Evolutionary conservation across 2,888 invertebrate genomes (phyloP).

Genomic region (Biston stratarius): DNA sequence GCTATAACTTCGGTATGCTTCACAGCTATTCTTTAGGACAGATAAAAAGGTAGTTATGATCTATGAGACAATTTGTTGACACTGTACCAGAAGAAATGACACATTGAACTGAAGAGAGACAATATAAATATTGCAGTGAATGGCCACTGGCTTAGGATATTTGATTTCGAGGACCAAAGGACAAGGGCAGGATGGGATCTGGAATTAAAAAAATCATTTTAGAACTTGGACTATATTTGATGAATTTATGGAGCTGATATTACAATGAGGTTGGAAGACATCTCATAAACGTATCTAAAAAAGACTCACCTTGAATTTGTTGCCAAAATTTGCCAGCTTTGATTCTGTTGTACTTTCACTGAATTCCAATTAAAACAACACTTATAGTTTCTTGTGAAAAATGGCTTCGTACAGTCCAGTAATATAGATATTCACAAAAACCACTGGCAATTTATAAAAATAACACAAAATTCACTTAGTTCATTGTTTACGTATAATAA

Average conservation of each 20-base stretch:
- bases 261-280: neutral
- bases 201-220: constrained; percentile 9
- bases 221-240: neutral
- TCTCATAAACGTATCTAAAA: constrained; percentile 8
- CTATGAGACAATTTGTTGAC: no score
- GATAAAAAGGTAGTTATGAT: neutral
- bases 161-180: constrained; percentile 1
- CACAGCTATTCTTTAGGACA: neutral
- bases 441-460: neutral
- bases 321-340: constrained; percentile 34
- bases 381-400: constrained; percentile 1
- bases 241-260: no score
- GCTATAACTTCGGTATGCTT: neutral
- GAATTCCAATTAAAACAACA: constrained; percentile 13
- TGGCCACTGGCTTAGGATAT: no score
- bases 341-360: constrained; percentile 30
- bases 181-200: constrained; percentile 23
- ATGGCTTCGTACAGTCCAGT: neutral
- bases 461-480: constrained; percentile 17
- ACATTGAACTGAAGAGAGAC: no score
- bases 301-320: constrained; percentile 38
- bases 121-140: no score
- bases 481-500: constrained; percentile 1
- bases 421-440: constrained; percentile 7
- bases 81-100: no score